Conservation (phyloP, 2,797 vertebrate species). For the Emys orbicularis region DNA sequence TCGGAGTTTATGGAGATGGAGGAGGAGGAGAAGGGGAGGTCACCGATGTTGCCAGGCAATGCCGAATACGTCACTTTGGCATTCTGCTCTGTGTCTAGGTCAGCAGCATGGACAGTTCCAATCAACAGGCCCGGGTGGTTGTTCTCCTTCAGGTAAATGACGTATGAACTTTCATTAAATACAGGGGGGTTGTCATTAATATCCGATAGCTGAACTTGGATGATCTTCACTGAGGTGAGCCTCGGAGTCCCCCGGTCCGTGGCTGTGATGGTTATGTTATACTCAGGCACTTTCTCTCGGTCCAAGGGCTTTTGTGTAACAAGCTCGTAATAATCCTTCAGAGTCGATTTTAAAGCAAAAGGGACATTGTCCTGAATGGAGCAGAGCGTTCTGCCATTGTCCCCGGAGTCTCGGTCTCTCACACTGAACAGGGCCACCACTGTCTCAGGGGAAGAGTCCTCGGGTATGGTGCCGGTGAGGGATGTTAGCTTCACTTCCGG, state of each 20-base stretch:
- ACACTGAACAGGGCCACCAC: constrained; percentile 78
- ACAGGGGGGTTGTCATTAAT: constrained; percentile 75
- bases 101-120: constrained; percentile 79
- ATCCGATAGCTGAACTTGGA: constrained; percentile 64
- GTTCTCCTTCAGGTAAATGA: constrained; percentile 73
- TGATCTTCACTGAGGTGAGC: constrained; percentile 72
- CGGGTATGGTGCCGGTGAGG: constrained; percentile 78
- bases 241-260: constrained; percentile 76
- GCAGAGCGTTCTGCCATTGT: constrained; percentile 83
- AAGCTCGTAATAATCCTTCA: constrained; percentile 77
- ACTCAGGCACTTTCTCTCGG: constrained; percentile 46
- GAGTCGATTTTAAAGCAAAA: constrained; percentile 79
- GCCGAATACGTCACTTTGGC: constrained; percentile 79
- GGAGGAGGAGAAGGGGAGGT: constrained; percentile 37
- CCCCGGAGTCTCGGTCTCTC: constrained; percentile 82
- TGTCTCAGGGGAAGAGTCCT: constrained; percentile 77
- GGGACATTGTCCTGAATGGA: constrained; percentile 75
- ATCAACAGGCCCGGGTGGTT: constrained; percentile 49
- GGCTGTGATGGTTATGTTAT: constrained; percentile 72
- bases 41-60: constrained; percentile 57
- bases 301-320: constrained; percentile 62
- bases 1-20: constrained; percentile 77
- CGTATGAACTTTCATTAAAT: constrained; percentile 75
- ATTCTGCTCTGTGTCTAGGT: constrained; percentile 80
- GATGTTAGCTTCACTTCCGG: constrained; percentile 85